Evolutionary conservation across 2,797 vertebrate genomes (phyloP), one percentile per base, ranked within the genome.

Genomic region (Channa striata): DNA sequence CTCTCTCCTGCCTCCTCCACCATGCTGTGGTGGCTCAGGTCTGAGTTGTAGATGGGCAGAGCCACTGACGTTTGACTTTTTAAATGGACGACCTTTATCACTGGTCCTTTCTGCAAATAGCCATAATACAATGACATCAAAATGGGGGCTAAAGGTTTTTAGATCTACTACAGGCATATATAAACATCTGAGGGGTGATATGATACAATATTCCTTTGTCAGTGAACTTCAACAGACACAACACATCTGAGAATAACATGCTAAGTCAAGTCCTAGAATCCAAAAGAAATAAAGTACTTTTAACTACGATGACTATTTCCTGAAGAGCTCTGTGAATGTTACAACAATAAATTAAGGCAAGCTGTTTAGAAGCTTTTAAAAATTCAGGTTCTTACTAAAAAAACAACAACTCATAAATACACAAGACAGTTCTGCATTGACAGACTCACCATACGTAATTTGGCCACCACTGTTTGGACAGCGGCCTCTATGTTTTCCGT

Each of bases 51-150:
- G 87, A 99, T 76, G 1, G 98, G 97, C 73, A 99, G 93, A 0
- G 97, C 93, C 59, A 94, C 94, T 0, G 98, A 99, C 0, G 81
- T 91, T 30, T 92, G 87, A 6, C 95, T 98, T 91, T 99, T 99
- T 50, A 99, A 42, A 16, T 99, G 97, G 84, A 99, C 91, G 42
- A 97, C 39, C 87, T 99, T 99, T 4, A 99, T 88, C n/a, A 94
- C 91, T 8, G 91, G 92, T 89, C 95, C 96, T 63, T 95, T 95
- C 97, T 99, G 92, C n/a, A 79, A 85, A 74, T 10, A 43, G 13
- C 10, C 11, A 36, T 6, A 17, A 49, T 3, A 46, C 14, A 20
- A 40, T 25, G 33, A 51, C 30, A 11, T 3, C 1, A 46, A 52
- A 30, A 9, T 6, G 14, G n/a, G n/a, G n/a, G 33, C 12, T 37